These are phyloP conservation scores for Megaleporinus macrocephalus DNA, from an alignment of 2,113 vertebrate species.

Conservation along the genomic window DNA sequence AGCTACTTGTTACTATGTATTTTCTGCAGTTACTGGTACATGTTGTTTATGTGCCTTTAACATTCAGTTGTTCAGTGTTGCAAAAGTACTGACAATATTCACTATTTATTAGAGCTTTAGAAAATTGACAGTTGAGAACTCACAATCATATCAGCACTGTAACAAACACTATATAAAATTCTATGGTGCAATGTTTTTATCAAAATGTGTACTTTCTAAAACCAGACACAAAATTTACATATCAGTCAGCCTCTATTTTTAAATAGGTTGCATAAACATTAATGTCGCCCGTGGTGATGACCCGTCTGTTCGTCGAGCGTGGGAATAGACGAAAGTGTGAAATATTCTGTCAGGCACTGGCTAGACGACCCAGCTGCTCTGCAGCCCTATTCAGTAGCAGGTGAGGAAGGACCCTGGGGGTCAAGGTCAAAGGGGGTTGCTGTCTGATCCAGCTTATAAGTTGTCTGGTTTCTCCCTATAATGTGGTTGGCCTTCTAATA, in stretches of 20 bases:
- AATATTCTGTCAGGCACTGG: slow-evolving; percentile 70
- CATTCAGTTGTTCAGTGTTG: too few relatives aligned
- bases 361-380: slow-evolving; percentile 83
- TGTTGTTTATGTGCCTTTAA: too few relatives aligned
- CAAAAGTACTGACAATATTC: too few relatives aligned
- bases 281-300: slow-evolving; percentile 56
- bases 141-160: too few relatives aligned
- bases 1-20: too few relatives aligned
- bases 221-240: too few relatives aligned
- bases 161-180: too few relatives aligned
- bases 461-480: slow-evolving; percentile 61
- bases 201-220: too few relatives aligned
- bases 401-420: slow-evolving; percentile 75
- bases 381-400: slow-evolving; percentile 76
- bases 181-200: too few relatives aligned
- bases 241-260: not conserved
- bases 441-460: slow-evolving; percentile 55
- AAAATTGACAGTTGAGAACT: too few relatives aligned
- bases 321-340: slow-evolving; percentile 70
- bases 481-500: slow-evolving; percentile 74
- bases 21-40: too few relatives aligned
- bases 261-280: slow-evolving; percentile 69
- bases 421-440: slow-evolving; percentile 81
- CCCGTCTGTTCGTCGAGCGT: slow-evolving; percentile 61
- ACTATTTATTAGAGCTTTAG: too few relatives aligned